These are phyloP conservation scores for Drosophila pruinosa DNA, from an alignment of 1,140 invertebrate genomes.

Conservation along the genomic window DNA sequence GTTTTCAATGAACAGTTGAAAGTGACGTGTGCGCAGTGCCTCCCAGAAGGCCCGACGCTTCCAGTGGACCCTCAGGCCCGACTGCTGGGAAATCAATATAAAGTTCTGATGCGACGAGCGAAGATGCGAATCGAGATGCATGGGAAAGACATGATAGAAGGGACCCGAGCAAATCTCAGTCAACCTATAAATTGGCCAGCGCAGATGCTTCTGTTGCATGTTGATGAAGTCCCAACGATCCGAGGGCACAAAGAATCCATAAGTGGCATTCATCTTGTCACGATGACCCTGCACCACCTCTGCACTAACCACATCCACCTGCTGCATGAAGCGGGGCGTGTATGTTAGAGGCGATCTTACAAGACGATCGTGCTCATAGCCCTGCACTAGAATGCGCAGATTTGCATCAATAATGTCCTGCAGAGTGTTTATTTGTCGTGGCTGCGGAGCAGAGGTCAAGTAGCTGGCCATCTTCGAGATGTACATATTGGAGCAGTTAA, in stretches of 20 bases:
- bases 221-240: conserved; percentile 66
- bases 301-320: conserved; percentile 47
- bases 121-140: conserved; percentile 67
- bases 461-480: conserved; percentile 71
- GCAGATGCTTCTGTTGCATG: conserved; percentile 61
- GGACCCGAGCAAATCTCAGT: conserved; percentile 69
- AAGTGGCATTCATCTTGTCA: conserved; percentile 50
- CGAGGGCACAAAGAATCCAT: conserved; percentile 62
- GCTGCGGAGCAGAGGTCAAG: conserved; percentile 51
- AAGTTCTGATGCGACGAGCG: conserved; percentile 50
- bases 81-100: conserved; percentile 62
- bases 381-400: conserved; percentile 55
- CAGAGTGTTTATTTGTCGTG: conserved; percentile 50
- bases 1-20: conserved; percentile 37
- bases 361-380: conserved; percentile 54
- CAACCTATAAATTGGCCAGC: conserved; percentile 54
- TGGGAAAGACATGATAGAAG: conserved; percentile 71
- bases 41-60: conserved; percentile 59
- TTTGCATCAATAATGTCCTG: conserved; percentile 63
- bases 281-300: conserved; percentile 42
- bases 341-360: conserved; percentile 1
- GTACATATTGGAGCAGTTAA: conserved; percentile 70
- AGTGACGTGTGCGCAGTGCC: conserved; percentile 42
- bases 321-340: conserved; percentile 38
- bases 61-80: conserved; percentile 62